phyloP scores from a whole-genome alignment of 1,140 invertebrate species.

The Melanaphis sacchari region DNA sequence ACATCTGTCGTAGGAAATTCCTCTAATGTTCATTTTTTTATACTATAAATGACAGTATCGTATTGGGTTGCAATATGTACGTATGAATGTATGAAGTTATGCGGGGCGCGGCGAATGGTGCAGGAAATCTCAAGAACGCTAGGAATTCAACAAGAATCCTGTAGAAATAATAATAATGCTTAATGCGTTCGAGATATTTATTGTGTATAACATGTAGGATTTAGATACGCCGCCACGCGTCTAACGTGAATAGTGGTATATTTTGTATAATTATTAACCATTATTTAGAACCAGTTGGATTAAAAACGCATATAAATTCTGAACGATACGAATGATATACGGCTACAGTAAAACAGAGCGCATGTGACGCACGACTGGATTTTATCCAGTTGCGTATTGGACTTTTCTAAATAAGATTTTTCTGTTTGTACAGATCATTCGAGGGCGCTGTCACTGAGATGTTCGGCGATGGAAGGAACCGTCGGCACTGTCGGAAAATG shows the following conservation, averaged over 20 bases:
- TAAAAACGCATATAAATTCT: constrained; percentile 15
- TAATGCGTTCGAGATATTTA: not conserved
- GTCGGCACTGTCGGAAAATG: constrained; percentile 60
- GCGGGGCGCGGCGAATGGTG: too few species aligned
- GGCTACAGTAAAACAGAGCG: not conserved
- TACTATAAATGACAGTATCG: too few species aligned
- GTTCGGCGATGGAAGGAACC: constrained; percentile 56
- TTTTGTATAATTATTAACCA: not conserved
- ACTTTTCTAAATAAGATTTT: not conserved
- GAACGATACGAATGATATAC: too few species aligned
- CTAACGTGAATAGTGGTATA: not conserved
- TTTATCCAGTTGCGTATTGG: not conserved
- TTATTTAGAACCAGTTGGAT: constrained; percentile 27
- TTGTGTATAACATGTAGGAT: too few species aligned
- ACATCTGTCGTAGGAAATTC: too few species aligned
- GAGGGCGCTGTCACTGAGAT: constrained; percentile 60
- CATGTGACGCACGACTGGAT: not conserved
- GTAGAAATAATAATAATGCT: not conserved
- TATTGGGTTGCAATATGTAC: too few species aligned
- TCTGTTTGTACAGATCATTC: constrained; percentile 60
- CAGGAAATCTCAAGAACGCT: not conserved
- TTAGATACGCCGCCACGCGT: not conserved
- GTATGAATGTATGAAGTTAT: too few species aligned
- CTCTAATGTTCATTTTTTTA: too few species aligned
- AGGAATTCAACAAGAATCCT: not conserved